Evolutionary conservation across 2,888 invertebrate species (phyloP), one percentile per base, ranked within the genome.

Genomic region (Megalurothrips usitatus): DNA sequence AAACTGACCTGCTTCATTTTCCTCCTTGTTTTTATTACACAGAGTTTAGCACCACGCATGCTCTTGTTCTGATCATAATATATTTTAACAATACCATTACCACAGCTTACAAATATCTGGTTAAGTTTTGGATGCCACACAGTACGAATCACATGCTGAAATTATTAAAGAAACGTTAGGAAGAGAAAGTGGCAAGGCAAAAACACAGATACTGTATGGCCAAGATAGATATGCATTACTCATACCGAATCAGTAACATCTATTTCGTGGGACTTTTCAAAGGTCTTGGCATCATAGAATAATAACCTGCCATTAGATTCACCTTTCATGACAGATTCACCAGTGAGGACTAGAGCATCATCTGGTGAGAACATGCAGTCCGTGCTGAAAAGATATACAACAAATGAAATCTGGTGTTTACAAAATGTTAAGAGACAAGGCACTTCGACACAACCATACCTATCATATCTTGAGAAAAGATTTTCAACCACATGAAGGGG

Each of bases 81-180:
- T 81, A 97, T 93, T 85, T 96, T 96, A 0, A 97, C 93, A 0
- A 91, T 89, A 0, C 99, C 99, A 86, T 97, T 95, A 0, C 96
- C 96, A 84, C 96, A 95, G 0, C 97, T 96, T 0, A 96, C 92
- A 83, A 98, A 95, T 78, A 99, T 92, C 87, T 99, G 99, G 86
- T 99, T 99, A n/a, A 99, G 88, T 86, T 97, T 96, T 0, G 99
- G 95, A 88, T 99, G 99, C 99, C 99, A 99, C 0, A 95, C 87
- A 0, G 94, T 92, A 86, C 97, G 94, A 0, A 99, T 95, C 0
- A 96, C 92, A 83, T 95, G 95, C 68, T 75, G 58, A 17, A 58
- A 19, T 43, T 4, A 43, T 43, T 43, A 2, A 43, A 43, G 34
- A 6, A 4, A 43, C 6, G 34, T 43, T 43, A 43, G 34, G 34